A percentile compares a stretch with the other conserved stretches of the same genome.
These are phyloP conservation scores for Pseudomugil gertrudae DNA, from an alignment of 2,797 vertebrate species.

Conservation along the genomic window DNA sequence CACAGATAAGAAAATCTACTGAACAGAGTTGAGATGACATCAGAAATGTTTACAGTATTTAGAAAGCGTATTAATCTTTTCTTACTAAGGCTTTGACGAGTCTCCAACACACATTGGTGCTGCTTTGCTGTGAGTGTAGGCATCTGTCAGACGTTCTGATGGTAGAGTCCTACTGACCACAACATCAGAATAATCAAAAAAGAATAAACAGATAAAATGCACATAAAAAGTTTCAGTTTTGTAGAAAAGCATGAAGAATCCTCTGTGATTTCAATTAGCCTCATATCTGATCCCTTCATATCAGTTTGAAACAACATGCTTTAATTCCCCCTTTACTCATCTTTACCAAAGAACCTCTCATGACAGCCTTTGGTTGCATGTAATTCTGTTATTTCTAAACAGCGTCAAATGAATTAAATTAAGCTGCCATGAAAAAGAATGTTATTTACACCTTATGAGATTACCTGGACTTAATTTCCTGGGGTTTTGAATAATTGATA, in stretches of 20 bases:
- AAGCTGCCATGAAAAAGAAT: constrained; percentile 72
- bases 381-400: constrained; percentile 69
- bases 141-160: background rate
- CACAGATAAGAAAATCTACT: background rate
- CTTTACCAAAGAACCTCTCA: constrained; percentile 34
- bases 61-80: background rate
- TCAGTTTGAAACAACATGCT: constrained; percentile 36
- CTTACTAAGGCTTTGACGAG: background rate
- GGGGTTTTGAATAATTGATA: constrained; percentile 80
- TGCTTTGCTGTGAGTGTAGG: background rate
- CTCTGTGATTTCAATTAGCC: constrained; percentile 18
- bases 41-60: background rate
- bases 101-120: background rate
- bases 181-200: background rate
- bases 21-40: background rate
- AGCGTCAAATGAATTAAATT: constrained; percentile 72
- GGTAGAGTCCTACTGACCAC: background rate
- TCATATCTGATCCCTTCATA: constrained; percentile 34
- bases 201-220: background rate
- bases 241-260: background rate
- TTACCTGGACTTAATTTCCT: constrained; percentile 80
- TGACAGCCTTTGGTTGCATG: constrained; percentile 31
- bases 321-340: constrained; percentile 42
- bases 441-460: constrained; percentile 78
- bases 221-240: constrained; percentile 3